These are phyloP conservation scores for Gadopsis bispinosus DNA, from an alignment of 2,797 vertebrate species.

Conservation along the genomic window DNA sequence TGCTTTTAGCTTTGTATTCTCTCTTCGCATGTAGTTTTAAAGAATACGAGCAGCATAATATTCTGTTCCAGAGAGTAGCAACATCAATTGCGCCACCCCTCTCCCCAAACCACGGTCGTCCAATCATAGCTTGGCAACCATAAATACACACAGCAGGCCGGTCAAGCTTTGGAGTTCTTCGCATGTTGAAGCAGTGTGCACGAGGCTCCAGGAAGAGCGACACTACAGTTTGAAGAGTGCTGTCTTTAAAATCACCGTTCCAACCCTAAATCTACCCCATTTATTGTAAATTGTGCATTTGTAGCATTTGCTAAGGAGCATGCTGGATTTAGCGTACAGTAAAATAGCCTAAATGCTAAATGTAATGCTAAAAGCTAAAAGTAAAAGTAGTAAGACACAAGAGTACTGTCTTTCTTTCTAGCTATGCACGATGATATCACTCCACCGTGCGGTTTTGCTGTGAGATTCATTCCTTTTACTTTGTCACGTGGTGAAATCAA, in stretches of 20 bases:
- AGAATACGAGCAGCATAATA: conserved; percentile 6
- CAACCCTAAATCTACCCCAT: background rate
- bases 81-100: conserved; percentile 31
- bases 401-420: background rate
- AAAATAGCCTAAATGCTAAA: background rate
- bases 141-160: conserved; percentile 42
- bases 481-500: background rate
- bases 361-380: background rate
- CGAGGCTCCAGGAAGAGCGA: too few species aligned
- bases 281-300: too few species aligned
- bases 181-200: too few species aligned
- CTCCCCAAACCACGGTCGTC: conserved; percentile 26
- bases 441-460: background rate
- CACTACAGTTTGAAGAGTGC: too few species aligned
- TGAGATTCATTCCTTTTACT: background rate
- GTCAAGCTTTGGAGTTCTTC: conserved; percentile 12
- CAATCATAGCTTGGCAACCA: conserved; percentile 22
- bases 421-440: background rate
- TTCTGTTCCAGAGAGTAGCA: conserved; percentile 20
- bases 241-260: too few species aligned
- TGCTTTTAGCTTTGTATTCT: background rate
- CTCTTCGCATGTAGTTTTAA: background rate
- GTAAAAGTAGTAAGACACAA: background rate
- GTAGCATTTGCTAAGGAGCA: too few species aligned
- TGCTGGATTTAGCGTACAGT: background rate